These are phyloP conservation scores for Acrocephalus kingi DNA, from an alignment of 2,113 vertebrate species.

Conservation along the genomic window DNA sequence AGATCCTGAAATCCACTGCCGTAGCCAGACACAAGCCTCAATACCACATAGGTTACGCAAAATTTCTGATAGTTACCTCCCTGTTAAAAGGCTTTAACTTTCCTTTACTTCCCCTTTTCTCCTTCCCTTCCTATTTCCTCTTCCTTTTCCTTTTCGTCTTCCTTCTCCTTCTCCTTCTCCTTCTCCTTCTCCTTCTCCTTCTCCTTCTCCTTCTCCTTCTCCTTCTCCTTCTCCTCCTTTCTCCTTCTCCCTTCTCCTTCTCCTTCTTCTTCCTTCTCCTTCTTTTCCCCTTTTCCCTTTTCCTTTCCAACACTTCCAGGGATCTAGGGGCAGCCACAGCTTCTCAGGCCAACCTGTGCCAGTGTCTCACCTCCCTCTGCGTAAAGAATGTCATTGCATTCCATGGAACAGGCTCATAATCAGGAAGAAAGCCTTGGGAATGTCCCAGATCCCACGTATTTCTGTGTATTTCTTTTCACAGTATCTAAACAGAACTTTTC, in stretches of 20 bases:
- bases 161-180: too few species aligned
- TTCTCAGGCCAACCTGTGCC: not conserved
- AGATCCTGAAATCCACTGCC: not conserved
- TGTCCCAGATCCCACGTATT: not conserved
- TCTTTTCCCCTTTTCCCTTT: too few species aligned
- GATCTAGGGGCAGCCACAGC: not conserved
- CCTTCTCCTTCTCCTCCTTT: too few species aligned
- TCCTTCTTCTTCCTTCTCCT: not conserved
- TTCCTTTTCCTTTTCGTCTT: too few species aligned
- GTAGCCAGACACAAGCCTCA: not conserved
- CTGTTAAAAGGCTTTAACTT: not conserved
- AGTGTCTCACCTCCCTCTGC: not conserved
- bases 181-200: not conserved
- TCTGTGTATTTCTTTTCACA: not conserved
- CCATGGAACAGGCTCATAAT: not conserved
- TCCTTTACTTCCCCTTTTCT: not conserved
- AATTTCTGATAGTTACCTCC: not conserved
- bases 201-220: fast-evolving
- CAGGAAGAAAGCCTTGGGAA: not conserved
- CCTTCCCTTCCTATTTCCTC: too few species aligned
- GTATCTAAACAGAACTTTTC: not conserved
- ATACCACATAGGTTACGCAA: not conserved
- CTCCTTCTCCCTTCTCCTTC: too few species aligned
- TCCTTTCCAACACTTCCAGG: not conserved
- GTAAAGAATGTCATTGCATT: not conserved